These are phyloP conservation scores for Orycteropus afer DNA, from an alignment of 2,113 vertebrate genomes.

Conservation along the genomic window DNA sequence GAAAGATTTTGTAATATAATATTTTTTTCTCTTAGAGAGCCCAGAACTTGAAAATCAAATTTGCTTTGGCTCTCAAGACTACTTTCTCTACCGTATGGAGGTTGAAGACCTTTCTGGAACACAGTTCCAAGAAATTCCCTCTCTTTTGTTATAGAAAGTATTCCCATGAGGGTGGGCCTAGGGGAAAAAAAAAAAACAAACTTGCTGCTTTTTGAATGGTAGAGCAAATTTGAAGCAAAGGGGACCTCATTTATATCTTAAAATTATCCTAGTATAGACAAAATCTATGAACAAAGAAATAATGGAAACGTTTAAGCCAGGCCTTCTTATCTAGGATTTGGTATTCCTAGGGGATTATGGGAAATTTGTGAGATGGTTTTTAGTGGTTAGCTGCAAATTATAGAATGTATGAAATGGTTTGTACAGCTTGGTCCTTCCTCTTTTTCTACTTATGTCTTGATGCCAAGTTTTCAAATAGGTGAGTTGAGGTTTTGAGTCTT, in stretches of 20 bases:
- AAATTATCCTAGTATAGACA: background rate
- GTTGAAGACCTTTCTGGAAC: background rate
- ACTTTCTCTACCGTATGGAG: background rate
- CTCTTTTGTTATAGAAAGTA: background rate
- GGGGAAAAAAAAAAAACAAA: background rate
- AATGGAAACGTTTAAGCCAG: background rate
- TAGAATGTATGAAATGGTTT: background rate
- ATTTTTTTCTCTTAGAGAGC: background rate
- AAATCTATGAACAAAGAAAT: background rate
- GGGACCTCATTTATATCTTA: background rate
- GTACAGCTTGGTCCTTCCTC: background rate
- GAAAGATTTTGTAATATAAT: background rate
- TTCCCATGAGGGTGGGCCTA: background rate
- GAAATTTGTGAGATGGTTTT: background rate
- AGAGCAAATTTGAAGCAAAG: background rate
- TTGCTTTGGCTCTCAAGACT: background rate
- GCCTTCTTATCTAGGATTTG: background rate
- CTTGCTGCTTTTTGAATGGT: background rate
- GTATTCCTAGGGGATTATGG: background rate
- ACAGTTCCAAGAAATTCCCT: background rate
- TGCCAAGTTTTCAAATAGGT: background rate
- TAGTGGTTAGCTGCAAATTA: background rate
- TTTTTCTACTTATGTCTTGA: background rate
- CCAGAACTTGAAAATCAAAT: background rate
- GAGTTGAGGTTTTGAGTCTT: constrained; percentile 17